Evolutionary conservation across 2,113 vertebrate species (phyloP).

Genomic region (Pogonocichla stellata): DNA sequence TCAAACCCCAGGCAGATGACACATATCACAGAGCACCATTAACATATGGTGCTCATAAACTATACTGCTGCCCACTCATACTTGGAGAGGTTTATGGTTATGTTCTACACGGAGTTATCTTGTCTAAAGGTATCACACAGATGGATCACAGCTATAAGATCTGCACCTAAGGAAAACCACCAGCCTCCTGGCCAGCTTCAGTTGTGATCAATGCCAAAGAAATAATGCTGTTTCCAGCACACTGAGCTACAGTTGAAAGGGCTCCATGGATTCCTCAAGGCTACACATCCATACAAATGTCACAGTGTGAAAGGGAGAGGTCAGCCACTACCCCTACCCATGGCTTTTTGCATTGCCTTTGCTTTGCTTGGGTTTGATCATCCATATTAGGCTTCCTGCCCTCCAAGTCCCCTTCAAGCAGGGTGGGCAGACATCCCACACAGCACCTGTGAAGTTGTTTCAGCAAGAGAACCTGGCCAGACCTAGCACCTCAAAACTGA

Average conservation of each 20-base stretch:
- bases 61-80: not conserved
- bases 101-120: conserved; percentile 29
- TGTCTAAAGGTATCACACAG: conserved; percentile 22
- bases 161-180: not conserved
- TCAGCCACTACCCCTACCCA: not conserved
- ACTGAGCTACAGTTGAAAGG: not conserved
- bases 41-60: conserved; percentile 31
- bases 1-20: not conserved
- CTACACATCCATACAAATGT: not conserved
- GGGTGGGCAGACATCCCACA: not conserved
- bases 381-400: not conserved
- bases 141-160: not conserved
- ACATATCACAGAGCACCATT: not conserved
- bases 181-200: rapidly evolving
- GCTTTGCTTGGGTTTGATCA: not conserved
- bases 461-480: not conserved
- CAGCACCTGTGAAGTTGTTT: not conserved
- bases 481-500: not conserved
- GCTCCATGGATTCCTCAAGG: not conserved
- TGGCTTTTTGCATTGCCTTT: not conserved
- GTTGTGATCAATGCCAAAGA: not conserved
- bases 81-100: not conserved
- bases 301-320: not conserved
- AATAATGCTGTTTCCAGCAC: not conserved
- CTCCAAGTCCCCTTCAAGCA: not conserved